Evolutionary conservation across 2,797 vertebrate genomes (phyloP), one percentile per base, ranked within the genome.

Genomic region (Potorous gilbertii): DNA sequence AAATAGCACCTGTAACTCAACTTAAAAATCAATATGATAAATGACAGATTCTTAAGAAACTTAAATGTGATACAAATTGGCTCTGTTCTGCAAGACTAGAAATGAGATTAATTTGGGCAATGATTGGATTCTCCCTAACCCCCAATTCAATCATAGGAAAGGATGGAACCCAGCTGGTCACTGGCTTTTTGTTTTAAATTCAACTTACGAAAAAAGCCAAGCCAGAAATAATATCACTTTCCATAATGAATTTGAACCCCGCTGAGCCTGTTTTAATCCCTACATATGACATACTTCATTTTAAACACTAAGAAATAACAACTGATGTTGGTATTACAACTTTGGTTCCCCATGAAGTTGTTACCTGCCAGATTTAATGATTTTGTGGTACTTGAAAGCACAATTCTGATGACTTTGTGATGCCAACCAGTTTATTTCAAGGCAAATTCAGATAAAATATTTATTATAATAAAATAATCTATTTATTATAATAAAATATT

Each of bases 41-140:
- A 90, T 57, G 8, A 1, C 10, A 90, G 29, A 54, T 54, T n/a
- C 54, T 46, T 52, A 52, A 93, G 46, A 56, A 81, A 81, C 14
- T 54, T 54, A 10, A 62, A 94, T 55, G 0, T 1, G 55, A 5
- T 34, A 4, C 21, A 27, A 21, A 59, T 54, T 93, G 90, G 14
- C 13, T 54, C 8, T 56, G 56, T 74, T 95, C 18, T 93, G 13
- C 91, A 92, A 96, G 59, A 5, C 57, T 2, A 62, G 9, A 50
- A 92, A 46, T 92, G 90, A 6, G 87, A 66, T 94, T 62, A 95
- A 89, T 94, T 96, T 74, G n/a, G 89, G 27, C 50, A 55, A 57
- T n/a, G 3, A 92, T 46, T 96, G 31, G 92, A 94, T 93, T 66
- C 91, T 21, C 54, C 10, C 4, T 2, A 46, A 57, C 55, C 34